Evolutionary conservation across 2,797 vertebrate genomes (phyloP).

Genomic region (Syngnathus acus): DNA sequence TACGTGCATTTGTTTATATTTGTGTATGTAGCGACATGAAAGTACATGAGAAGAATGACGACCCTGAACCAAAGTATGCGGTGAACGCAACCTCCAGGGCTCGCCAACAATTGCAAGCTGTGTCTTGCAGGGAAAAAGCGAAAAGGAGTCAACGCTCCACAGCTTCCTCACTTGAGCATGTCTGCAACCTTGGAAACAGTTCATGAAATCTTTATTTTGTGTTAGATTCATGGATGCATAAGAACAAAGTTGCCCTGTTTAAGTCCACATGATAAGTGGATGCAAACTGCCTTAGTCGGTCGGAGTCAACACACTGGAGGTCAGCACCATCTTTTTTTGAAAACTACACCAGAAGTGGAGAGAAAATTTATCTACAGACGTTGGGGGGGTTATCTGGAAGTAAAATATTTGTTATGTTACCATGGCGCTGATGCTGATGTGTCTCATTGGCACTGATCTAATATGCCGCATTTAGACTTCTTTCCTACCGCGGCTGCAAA

Average conservation of each 20-base stretch:
- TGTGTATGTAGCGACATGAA: conserved; percentile 28
- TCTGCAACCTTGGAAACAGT: conserved; percentile 48
- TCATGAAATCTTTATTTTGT: conserved; percentile 24
- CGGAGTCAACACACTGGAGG: background rate
- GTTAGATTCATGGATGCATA: conserved; percentile 24
- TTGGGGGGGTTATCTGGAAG: conserved; percentile 9
- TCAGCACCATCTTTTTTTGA: background rate
- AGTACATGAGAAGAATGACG: conserved; percentile 42
- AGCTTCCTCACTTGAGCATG: conserved; percentile 38
- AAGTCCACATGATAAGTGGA: background rate
- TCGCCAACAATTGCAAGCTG: conserved; percentile 46
- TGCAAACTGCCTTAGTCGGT: conserved; percentile 6
- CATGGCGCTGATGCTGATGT: conserved; percentile 25
- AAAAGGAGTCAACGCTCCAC: conserved; percentile 21
- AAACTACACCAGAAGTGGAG: background rate
- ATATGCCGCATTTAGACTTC: background rate
- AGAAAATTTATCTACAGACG: conserved; percentile 12
- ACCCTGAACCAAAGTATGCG: conserved; percentile 24
- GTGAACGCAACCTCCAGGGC: conserved; percentile 30
- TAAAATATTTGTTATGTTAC: conserved; percentile 37
- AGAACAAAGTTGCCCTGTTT: conserved; percentile 18
- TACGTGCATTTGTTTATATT: conserved; percentile 10
- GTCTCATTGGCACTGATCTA: conserved; percentile 25
- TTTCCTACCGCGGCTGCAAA: background rate
- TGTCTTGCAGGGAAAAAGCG: conserved; percentile 43